Conservation (phyloP, 2,113 vertebrate genomes). For the western clawed frog (Xenopus tropicalis) region UCB_Xtro_10.0 CM004447.2:42827001-42827500, state of each 20-base stretch:
- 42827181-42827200: conserved; percentile 17
- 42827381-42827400: conserved; percentile 22
- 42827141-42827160: neutral
- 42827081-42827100: conserved; percentile 10
- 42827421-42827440: neutral
- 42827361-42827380: conserved; percentile 26
- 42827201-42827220: neutral
- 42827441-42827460: neutral
- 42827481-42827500: neutral
- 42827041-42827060: conserved; percentile 4
- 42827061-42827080: neutral
- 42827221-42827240: conserved; percentile 5
- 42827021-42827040: conserved; percentile 12
- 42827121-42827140: conserved; percentile 13
- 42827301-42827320: neutral
- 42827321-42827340: neutral
- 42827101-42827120: conserved; percentile 10
- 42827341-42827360: neutral
- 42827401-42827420: conserved; percentile 17
- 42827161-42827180: conserved; percentile 2
- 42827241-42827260: conserved; percentile 12
- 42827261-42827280: conserved; percentile 2
- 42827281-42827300: conserved; percentile 5
- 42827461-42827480: neutral
- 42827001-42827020: neutral